Evolutionary conservation across 2,113 vertebrate genomes (phyloP), one percentile per base, ranked within the genome.

Genomic region (Neomonachus schauinslandi): DNA sequence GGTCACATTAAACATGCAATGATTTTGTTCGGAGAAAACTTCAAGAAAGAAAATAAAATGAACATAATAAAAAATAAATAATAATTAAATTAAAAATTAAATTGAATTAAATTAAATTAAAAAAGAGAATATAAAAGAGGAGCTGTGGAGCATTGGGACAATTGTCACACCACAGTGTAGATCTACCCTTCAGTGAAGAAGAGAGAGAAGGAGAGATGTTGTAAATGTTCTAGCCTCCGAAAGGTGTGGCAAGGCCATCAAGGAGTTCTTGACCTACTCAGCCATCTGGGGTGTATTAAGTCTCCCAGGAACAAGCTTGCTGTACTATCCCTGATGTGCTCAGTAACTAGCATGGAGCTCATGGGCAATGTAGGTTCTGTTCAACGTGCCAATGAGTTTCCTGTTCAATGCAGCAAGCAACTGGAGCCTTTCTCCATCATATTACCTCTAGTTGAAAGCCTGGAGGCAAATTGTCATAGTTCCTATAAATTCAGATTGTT

Each of bases 331-430:
- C 24, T 33, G 10, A 7, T 2, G 5, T 21, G 2, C 7, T 63
- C 51, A 36, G 42, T 67, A 21, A 33, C 14, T 12, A 31, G 8
- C 8, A 3, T 51, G 51, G n/a, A 49, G 9, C 2, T 33, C 16
- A 16, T 5, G 8, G 6, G 8, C 72, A 74, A 3, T 0, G 5
- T 0, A n/a, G 6, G 2, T 1, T 59, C 3, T 76, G 31, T 5
- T 74, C 84, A 59, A 1, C 4, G 12, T 1, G 4, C 2, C 4
- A 26, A 9, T 18, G 12, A 14, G 33, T 6, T 72, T 86, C 61
- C 61, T 55, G 2, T 46, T 42, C 39, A 83, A 28, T 1, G 7
- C 4, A 15, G 5, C 0, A 14, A 7, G 2, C 19, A 87, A n/a
- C 18, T 53, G 9, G 3, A 12, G 1, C 8, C 2, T 3, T 57